Evolutionary conservation across 2,888 invertebrate genomes (phyloP).

Genomic region (Bembecia ichneumoniformis): DNA sequence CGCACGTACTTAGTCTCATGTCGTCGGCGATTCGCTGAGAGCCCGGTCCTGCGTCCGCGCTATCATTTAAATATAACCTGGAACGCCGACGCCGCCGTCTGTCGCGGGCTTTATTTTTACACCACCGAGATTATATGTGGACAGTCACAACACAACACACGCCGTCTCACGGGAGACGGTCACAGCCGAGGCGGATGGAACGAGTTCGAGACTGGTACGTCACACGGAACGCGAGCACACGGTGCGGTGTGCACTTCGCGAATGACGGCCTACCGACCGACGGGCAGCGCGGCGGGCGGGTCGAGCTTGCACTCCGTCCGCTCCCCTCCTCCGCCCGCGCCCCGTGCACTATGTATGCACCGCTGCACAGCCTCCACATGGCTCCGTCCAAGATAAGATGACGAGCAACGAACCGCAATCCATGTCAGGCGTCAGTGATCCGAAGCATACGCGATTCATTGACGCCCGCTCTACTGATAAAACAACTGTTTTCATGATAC

Average conservation of each 20-base stretch:
- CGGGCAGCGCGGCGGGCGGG: slow-evolving; percentile 29
- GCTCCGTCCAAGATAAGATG: slow-evolving; percentile 42
- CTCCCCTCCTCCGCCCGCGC: slow-evolving; percentile 15
- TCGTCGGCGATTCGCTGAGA: slow-evolving; percentile 48
- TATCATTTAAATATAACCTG: slow-evolving; percentile 71
- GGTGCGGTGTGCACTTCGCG: slow-evolving; percentile 41
- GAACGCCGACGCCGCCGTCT: slow-evolving; percentile 45
- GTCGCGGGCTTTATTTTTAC: slow-evolving; percentile 70
- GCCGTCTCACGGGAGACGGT: slow-evolving; percentile 36
- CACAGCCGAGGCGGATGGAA: slow-evolving; percentile 22
- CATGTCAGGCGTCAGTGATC: slow-evolving; percentile 31
- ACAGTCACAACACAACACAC: slow-evolving; percentile 51
- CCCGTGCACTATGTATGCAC: slow-evolving; percentile 49
- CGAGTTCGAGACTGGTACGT: slow-evolving; percentile 16
- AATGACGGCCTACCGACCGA: slow-evolving; percentile 13
- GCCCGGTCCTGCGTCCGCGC: slow-evolving; percentile 51
- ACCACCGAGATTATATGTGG: slow-evolving; percentile 45
- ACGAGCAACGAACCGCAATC: slow-evolving; percentile 21
- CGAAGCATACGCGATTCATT: slow-evolving; percentile 51
- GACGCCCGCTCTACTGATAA: slow-evolving; percentile 47
- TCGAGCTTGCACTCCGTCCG: slow-evolving; percentile 16
- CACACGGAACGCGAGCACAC: slow-evolving; percentile 23
- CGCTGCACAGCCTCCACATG: slow-evolving; percentile 32
- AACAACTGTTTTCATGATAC: slow-evolving; percentile 35
- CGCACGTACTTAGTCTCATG: slow-evolving; percentile 67